Evolutionary conservation across 1,140 invertebrate genomes (phyloP).

Genomic region (Sarcophaga bullata): DNA sequence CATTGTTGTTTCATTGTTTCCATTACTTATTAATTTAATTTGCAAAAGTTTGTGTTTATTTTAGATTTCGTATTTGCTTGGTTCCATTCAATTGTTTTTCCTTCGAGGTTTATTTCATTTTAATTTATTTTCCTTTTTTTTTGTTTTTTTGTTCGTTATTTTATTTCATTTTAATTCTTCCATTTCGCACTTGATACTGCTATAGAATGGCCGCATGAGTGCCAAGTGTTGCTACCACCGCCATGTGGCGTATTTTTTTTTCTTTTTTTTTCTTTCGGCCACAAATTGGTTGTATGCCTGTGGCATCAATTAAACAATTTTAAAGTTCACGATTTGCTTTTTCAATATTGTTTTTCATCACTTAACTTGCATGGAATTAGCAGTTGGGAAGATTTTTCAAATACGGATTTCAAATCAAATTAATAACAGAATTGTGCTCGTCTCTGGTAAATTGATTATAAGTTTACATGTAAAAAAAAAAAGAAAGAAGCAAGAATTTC

Average conservation of each 20-base stretch:
- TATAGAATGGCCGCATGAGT: neutral
- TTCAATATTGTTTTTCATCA: neutral
- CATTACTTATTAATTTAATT: slow-evolving; percentile 37
- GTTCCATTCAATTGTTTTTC: slow-evolving; percentile 19
- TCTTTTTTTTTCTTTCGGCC: too few species aligned
- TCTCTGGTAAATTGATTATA: too few species aligned
- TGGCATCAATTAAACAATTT: slow-evolving; percentile 34
- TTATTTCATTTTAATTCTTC: neutral
- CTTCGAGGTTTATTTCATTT: slow-evolving; percentile 17
- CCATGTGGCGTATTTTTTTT: neutral
- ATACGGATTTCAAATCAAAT: too few species aligned
- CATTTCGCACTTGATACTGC: neutral
- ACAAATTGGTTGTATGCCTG: slow-evolving; percentile 26
- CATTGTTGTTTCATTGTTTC: slow-evolving; percentile 19
- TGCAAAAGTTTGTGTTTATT: slow-evolving; percentile 38
- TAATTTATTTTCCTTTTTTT: neutral
- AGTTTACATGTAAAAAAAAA: too few species aligned
- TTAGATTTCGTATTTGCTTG: slow-evolving; percentile 25
- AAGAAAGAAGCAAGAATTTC: too few species aligned
- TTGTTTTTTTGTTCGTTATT: slow-evolving; percentile 12
- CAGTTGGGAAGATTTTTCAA: too few species aligned
- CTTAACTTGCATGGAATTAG: too few species aligned
- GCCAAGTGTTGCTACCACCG: neutral
- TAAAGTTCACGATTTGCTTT: neutral
- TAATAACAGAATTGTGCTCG: too few species aligned